phyloP scores from a whole-genome alignment of 2,888 invertebrate species.

The Pollenia labialis region DNA sequence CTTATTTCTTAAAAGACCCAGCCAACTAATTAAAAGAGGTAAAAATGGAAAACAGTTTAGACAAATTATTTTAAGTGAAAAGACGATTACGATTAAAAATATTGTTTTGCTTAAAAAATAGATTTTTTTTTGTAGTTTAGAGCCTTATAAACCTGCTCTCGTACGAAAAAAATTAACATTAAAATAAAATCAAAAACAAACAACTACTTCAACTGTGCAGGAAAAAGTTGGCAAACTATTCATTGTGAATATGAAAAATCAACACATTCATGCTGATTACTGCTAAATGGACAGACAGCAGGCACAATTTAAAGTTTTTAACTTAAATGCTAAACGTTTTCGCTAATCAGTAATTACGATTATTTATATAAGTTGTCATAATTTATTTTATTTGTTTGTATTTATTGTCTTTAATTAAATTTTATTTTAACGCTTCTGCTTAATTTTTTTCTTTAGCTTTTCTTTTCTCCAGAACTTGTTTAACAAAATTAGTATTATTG shows the following conservation, averaged over 20 bases:
- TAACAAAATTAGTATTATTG: constrained; percentile 30
- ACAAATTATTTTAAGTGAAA: background rate
- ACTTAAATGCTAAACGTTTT: constrained; percentile 63
- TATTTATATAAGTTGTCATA: constrained; percentile 66
- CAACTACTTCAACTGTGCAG: background rate
- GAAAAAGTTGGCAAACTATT: background rate
- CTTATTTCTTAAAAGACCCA: too few species aligned
- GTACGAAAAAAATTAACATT: too few species aligned
- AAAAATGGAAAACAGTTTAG: too few species aligned
- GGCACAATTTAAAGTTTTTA: constrained; percentile 42
- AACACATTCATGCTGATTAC: constrained; percentile 61
- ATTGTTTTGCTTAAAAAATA: too few species aligned
- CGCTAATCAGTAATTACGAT: constrained; percentile 67
- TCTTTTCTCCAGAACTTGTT: constrained; percentile 52
- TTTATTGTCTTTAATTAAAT: constrained; percentile 13
- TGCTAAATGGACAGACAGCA: constrained; percentile 45
- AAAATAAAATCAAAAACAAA: too few species aligned
- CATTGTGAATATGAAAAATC: constrained; percentile 50
- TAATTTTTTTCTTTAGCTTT: background rate
- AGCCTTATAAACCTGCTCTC: too few species aligned
- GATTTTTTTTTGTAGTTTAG: too few species aligned
- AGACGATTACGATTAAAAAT: background rate
- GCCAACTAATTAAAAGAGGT: too few species aligned
- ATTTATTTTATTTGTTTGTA: constrained; percentile 48
- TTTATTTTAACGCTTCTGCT: background rate